phyloP scores from a whole-genome alignment of 2,797 vertebrate genomes.

The Gorsachius magnificus region DNA sequence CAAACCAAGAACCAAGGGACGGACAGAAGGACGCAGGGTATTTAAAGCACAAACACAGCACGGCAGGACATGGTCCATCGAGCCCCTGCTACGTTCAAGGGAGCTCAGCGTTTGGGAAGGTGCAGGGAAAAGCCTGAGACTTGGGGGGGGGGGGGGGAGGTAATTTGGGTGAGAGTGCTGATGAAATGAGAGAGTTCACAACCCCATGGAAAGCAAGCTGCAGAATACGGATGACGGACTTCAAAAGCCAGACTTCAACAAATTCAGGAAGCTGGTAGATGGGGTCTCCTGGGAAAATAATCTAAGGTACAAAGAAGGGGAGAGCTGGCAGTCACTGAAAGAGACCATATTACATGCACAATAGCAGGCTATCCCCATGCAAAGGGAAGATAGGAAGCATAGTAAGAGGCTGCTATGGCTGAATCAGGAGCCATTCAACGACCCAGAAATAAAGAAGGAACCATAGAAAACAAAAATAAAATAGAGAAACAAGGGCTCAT shows the following conservation, averaged over 20 bases:
- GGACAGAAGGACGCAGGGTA: not conserved
- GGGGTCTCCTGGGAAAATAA: conserved; percentile 44
- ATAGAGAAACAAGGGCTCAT: not conserved
- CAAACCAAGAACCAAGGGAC: not conserved
- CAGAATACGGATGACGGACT: not conserved
- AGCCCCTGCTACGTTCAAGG: not conserved
- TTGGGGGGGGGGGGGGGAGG: not conserved
- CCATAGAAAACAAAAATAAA: not conserved
- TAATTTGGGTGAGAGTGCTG: not conserved
- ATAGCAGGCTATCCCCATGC: conserved; percentile 2
- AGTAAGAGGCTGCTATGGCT: conserved; percentile 11
- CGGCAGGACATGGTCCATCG: fast-evolving
- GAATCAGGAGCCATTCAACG: not conserved
- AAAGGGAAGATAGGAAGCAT: conserved; percentile 14
- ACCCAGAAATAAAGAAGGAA: conserved; percentile 2
- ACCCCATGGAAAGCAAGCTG: not conserved
- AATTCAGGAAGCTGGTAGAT: conserved; percentile 24
- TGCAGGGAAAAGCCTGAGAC: not conserved
- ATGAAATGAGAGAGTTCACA: not conserved
- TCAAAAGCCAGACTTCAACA: conserved; percentile 28
- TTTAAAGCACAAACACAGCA: not conserved
- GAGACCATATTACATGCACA: conserved; percentile 6
- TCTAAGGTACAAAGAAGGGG: conserved; percentile 36
- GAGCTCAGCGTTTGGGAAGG: not conserved
- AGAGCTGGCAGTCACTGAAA: conserved; percentile 47